Percentiles rank a stretch among this genome's conserved stretches.
Evolutionary conservation across 2,888 invertebrate genomes (phyloP).

Genomic region (Scaptodrosophila latifasciaeformis): DNA sequence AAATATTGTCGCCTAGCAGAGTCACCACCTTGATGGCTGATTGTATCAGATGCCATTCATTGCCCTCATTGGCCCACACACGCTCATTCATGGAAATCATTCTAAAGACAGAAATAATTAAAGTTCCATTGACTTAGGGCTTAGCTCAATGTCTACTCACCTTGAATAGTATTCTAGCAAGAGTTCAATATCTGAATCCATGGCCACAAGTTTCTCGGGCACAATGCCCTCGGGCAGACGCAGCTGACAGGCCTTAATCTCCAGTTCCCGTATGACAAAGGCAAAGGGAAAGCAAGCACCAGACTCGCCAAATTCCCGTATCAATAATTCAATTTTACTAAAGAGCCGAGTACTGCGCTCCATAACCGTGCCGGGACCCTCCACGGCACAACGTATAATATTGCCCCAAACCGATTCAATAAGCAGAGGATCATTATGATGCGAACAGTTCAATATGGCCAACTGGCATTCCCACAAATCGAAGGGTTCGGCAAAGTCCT

Average conservation of each 20-base stretch:
- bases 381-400: slow-evolving; percentile 77
- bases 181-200: slow-evolving; percentile 85
- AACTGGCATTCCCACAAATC: slow-evolving; percentile 95
- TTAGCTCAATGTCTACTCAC: slow-evolving; percentile 33
- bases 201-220: slow-evolving; percentile 83
- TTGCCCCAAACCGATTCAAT: slow-evolving; percentile 95
- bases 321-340: slow-evolving; percentile 85
- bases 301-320: slow-evolving; percentile 86
- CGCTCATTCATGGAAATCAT: slow-evolving; percentile 88
- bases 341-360: slow-evolving; percentile 82
- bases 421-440: slow-evolving; percentile 90
- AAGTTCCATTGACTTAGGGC: neutral
- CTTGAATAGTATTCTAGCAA: slow-evolving; percentile 88
- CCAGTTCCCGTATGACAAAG: slow-evolving; percentile 86
- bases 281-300: slow-evolving; percentile 93
- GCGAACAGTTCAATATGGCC: slow-evolving; percentile 95
- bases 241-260: slow-evolving; percentile 85
- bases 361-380: slow-evolving; percentile 74
- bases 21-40: slow-evolving; percentile 84
- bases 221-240: slow-evolving; percentile 84
- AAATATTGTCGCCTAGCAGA: slow-evolving; percentile 80
- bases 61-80: slow-evolving; percentile 89
- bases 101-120: slow-evolving; percentile 72
- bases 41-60: slow-evolving; percentile 89
- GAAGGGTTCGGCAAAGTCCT: slow-evolving; percentile 93